Evolutionary conservation across 2,113 vertebrate genomes (phyloP).

Genomic region (Gymnobelideus leadbeateri): DNA sequence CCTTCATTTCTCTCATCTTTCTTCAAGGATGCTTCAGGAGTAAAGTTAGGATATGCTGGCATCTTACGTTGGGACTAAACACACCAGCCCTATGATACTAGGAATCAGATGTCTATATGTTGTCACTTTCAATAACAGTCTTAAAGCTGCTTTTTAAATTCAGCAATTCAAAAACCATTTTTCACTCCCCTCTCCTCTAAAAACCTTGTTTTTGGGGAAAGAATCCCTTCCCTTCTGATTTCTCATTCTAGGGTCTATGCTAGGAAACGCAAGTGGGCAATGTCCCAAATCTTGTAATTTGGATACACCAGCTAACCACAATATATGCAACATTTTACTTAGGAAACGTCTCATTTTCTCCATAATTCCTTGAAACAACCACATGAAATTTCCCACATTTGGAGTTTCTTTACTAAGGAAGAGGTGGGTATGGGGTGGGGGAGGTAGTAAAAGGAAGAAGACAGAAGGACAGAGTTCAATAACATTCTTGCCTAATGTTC

Average conservation of each 20-base stretch:
- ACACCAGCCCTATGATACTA: not conserved
- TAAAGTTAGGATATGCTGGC: not conserved
- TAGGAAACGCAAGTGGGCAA: not conserved
- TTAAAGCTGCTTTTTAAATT: not conserved
- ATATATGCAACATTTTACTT: not conserved
- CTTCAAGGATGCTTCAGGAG: not conserved
- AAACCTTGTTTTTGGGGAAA: not conserved
- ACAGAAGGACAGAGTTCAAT: not conserved
- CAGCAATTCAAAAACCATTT: not conserved
- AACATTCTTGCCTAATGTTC: not conserved
- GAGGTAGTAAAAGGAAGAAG: not conserved
- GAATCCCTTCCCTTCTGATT: not conserved
- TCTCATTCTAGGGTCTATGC: not conserved
- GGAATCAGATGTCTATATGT: not conserved
- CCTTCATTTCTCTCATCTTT: not conserved
- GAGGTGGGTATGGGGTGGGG: not conserved
- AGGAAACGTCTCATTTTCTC: not conserved
- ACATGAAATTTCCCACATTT: not conserved
- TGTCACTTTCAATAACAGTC: not conserved
- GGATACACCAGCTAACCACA: not conserved
- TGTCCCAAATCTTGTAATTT: not conserved
- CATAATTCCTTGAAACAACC: not conserved
- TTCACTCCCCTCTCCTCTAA: not conserved
- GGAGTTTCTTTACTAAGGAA: not conserved
- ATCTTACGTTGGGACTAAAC: not conserved